Base-by-base conservation (phyloP, 1,140 invertebrate genomes). In the Drosophila nigrodunni region DNA sequence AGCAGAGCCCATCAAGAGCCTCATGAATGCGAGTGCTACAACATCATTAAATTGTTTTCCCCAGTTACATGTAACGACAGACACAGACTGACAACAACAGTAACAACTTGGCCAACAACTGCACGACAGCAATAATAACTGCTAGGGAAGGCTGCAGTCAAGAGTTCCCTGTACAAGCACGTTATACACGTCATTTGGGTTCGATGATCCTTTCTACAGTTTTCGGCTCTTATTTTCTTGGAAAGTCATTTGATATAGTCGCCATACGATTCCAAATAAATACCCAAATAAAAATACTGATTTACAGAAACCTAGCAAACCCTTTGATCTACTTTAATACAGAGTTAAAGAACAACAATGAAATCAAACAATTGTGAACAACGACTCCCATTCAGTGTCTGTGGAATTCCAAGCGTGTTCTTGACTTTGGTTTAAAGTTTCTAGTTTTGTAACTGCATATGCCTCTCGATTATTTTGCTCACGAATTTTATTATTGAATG, bases 41-140 rank as follows among this genome's bases (percentile, higher is more conserved):
- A 79, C 80, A 89, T 83, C 83, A 83, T 89, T 88, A 83, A 80
- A 88, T 89, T 88, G 83, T 89, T 87, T 88, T 88, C 83, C 80
- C 83, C 34, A 68, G 83, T 67, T 77, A 59, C 83, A 88, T 87
- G 83, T 80, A 72, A 62, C 69, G 58, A 43, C 62, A 64, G 35
- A 73, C 49, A 35, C 77, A 59, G 61, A 68, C 76, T 41, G 67
- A 43, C 67, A 65, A 57, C 66, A 69, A 47, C 43, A 34, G 10
- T 39, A 44, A n/a, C 61, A 54, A 52, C 39, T n/a, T 21, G 15
- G 34, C 41, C 52, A 39, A 39, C 35, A 61, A 46, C 41, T 21
- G n/a, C 8, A 46, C 34, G 18, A 10, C 35, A 43, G 7, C 47
- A 52, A 15, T 41, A 49, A 44, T 5, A 15, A 58, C 39, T 35